phyloP scores from a whole-genome alignment of 2,113 vertebrate species.

The Malurus cyaneus region DNA sequence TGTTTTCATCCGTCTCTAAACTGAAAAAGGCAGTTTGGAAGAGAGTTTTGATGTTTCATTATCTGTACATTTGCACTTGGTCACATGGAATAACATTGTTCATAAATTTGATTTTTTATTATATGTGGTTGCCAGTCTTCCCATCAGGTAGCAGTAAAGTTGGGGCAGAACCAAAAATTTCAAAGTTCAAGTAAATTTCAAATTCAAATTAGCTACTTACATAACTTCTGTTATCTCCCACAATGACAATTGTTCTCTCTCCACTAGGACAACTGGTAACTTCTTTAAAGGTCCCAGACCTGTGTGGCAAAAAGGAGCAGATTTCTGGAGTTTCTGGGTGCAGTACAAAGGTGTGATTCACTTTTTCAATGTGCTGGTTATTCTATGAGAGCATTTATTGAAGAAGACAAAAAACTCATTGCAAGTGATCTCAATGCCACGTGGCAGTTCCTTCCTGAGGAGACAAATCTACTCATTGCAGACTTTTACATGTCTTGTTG shows the following conservation, averaged over 20 bases:
- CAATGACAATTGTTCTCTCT: not conserved
- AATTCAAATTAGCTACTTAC: not conserved
- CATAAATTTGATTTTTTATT: not conserved
- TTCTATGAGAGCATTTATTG: not conserved
- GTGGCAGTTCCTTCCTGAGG: not conserved
- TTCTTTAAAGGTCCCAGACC: too few relatives aligned
- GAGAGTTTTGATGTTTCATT: not conserved
- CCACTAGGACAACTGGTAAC: accelerated
- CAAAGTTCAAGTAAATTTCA: not conserved
- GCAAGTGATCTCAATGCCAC: not conserved
- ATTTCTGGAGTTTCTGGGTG: not conserved
- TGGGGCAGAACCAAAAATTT: not conserved
- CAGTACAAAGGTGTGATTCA: not conserved
- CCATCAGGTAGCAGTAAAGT: not conserved
- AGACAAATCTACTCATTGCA: not conserved
- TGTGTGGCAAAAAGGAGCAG: not conserved
- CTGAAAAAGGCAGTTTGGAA: not conserved
- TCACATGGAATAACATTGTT: not conserved
- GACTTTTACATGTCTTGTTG: accelerated
- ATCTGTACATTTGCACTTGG: not conserved
- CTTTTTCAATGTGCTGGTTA: not conserved
- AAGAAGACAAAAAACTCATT: not conserved
- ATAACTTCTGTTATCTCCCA: not conserved
- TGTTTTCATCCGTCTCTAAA: not conserved
- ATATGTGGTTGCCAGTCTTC: not conserved